These are phyloP conservation scores for Heteractis magnifica DNA, from an alignment of 92 coral and sea anemone genomes.

Conservation along the genomic window DNA sequence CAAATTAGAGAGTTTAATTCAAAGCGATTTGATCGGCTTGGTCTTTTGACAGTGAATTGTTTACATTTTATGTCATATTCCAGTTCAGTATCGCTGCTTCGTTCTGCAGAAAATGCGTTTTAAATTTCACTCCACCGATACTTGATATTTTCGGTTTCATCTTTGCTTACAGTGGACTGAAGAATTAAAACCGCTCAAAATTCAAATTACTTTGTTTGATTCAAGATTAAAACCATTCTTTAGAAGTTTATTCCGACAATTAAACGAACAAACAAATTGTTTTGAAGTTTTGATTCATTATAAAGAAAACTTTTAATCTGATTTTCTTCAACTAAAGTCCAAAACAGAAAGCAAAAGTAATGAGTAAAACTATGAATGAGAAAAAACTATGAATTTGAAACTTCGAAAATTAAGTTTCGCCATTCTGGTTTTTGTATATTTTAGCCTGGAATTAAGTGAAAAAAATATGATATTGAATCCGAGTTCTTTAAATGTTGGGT, in stretches of 20 bases:
- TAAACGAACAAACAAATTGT: constrained; percentile 17
- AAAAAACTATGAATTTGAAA: background rate
- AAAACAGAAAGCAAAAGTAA: background rate
- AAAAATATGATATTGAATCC: too few relatives aligned
- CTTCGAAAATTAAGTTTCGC: background rate
- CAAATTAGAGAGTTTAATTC: constrained; percentile 36
- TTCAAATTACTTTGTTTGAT: background rate
- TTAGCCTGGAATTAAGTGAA: too few relatives aligned
- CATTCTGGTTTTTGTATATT: too few relatives aligned
- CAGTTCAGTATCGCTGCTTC: background rate
- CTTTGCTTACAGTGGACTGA: background rate
- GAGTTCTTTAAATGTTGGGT: background rate
- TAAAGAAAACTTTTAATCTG: background rate
- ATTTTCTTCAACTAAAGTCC: background rate
- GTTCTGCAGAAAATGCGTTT: background rate
- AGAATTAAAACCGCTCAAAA: too few relatives aligned
- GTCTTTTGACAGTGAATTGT: constrained; percentile 22
- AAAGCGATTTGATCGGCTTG: constrained; percentile 30
- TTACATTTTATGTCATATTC: constrained; percentile 2
- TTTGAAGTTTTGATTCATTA: constrained; percentile 9
- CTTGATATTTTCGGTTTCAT: background rate
- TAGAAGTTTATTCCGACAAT: constrained; percentile 32
- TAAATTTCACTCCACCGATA: background rate
- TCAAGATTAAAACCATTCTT: constrained; percentile 25
- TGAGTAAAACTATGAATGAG: too few relatives aligned